A percentile compares a stretch with the other conserved stretches of the same genome.
Evolutionary conservation across 2,888 invertebrate genomes (phyloP).

Genomic region (Phyllotreta striolata): DNA sequence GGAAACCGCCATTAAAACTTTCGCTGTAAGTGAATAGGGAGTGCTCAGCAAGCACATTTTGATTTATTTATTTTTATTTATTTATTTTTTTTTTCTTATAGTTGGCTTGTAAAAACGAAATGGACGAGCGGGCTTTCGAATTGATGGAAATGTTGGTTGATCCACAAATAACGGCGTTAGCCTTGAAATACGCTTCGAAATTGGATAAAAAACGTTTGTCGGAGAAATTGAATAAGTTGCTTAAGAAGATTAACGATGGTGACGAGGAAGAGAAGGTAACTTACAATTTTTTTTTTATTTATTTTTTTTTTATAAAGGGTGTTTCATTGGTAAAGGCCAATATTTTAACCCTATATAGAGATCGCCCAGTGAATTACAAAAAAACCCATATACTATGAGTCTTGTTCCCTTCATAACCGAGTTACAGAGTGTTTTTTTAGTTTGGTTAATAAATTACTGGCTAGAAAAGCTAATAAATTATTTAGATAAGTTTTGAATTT

Average conservation of each 20-base stretch:
- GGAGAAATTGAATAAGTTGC: constrained; percentile 70
- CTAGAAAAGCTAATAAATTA: too few relatives aligned
- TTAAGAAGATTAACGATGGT: constrained; percentile 47
- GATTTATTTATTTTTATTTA: too few relatives aligned
- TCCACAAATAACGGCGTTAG: constrained; percentile 79
- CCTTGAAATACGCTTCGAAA: constrained; percentile 88
- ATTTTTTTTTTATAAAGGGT: neutral
- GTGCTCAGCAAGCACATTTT: constrained; percentile 7
- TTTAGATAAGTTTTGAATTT: too few relatives aligned
- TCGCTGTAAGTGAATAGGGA: constrained; percentile 73
- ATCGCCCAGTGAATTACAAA: too few relatives aligned
- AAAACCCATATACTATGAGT: too few relatives aligned
- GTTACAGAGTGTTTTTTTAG: too few relatives aligned
- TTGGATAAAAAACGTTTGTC: constrained; percentile 80
- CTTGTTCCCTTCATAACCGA: too few relatives aligned
- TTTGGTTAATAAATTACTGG: too few relatives aligned
- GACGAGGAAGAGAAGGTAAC: constrained; percentile 40
- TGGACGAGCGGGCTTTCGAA: constrained; percentile 87
- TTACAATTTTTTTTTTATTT: neutral
- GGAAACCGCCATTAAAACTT: constrained; percentile 86
- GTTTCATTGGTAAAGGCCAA: too few relatives aligned
- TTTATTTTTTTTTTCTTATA: constrained; percentile 59
- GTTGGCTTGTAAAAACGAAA: constrained; percentile 84
- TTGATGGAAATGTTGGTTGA: constrained; percentile 83
- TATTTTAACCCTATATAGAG: too few relatives aligned